Percentiles rank a stretch among this genome's conserved stretches.
phyloP scores from a whole-genome alignment of 2,888 invertebrate species.

The Lapara coniferarum region DNA sequence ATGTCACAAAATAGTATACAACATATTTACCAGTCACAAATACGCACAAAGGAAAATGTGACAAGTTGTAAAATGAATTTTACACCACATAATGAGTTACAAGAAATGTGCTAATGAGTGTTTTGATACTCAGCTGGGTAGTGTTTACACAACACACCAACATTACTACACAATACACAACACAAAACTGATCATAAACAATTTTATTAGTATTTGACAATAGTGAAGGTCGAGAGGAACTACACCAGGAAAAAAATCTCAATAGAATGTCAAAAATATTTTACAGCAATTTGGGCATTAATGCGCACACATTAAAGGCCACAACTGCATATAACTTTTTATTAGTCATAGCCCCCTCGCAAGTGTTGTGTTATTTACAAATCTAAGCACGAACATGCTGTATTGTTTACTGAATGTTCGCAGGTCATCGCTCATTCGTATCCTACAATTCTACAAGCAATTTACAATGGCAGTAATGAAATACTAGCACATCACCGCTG shows the following conservation, averaged over 20 bases:
- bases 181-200: slow-evolving; percentile 11
- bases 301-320: slow-evolving; percentile 10
- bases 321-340: slow-evolving; percentile 20
- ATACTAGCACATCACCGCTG: slow-evolving; percentile 12
- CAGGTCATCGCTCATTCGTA: slow-evolving; percentile 10
- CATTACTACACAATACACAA: slow-evolving; percentile 6
- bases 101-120: slow-evolving; percentile 24
- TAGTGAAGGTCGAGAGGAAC: slow-evolving; percentile 27
- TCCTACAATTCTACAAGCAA: neutral
- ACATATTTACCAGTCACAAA: slow-evolving; percentile 2
- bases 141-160: slow-evolving; percentile 14
- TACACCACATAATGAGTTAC: slow-evolving; percentile 18
- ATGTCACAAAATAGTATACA: neutral
- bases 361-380: slow-evolving; percentile 57
- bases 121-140: slow-evolving; percentile 20
- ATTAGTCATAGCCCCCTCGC: slow-evolving; percentile 3
- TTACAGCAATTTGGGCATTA: slow-evolving; percentile 21
- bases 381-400: slow-evolving; percentile 66
- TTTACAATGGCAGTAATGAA: neutral
- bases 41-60: slow-evolving; percentile 3
- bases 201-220: slow-evolving; percentile 26
- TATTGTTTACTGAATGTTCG: slow-evolving; percentile 57
- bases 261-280: slow-evolving; percentile 12
- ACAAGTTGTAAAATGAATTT: slow-evolving; percentile 10
- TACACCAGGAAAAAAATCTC: slow-evolving; percentile 17